These are phyloP conservation scores for Automeris io DNA, from an alignment of 2,888 invertebrate genomes.

Conservation along the genomic window DNA sequence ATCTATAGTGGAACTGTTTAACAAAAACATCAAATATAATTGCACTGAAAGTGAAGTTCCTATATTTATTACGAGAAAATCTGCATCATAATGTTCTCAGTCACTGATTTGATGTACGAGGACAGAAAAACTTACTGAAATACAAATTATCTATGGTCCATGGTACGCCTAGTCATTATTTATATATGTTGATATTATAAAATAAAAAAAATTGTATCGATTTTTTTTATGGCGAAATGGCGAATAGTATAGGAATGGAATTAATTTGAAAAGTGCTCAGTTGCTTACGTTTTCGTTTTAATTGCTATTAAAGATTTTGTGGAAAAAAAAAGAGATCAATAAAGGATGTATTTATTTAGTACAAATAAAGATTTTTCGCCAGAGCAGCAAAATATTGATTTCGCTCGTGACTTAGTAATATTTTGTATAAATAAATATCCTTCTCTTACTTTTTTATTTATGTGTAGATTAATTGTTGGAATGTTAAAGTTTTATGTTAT, in stretches of 20 bases:
- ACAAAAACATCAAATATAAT: slow-evolving; percentile 39
- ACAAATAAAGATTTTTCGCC: slow-evolving; percentile 43
- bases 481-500: slow-evolving; percentile 52
- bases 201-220: slow-evolving; percentile 31
- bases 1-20: slow-evolving; percentile 15
- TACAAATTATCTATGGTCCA: slow-evolving; percentile 58
- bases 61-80: slow-evolving; percentile 56
- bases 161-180: slow-evolving; percentile 73
- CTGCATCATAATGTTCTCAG: slow-evolving; percentile 15
- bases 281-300: not conserved
- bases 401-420: slow-evolving; percentile 50
- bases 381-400: slow-evolving; percentile 47
- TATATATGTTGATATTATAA: slow-evolving; percentile 56
- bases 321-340: slow-evolving; percentile 25
- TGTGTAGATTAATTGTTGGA: slow-evolving; percentile 55
- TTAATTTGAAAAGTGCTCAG: slow-evolving; percentile 4
- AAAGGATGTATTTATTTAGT: slow-evolving; percentile 43
- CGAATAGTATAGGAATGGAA: slow-evolving; percentile 6
- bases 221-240: not conserved
- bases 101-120: slow-evolving; percentile 12
- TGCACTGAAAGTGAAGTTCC: slow-evolving; percentile 71
- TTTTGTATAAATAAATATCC: slow-evolving; percentile 44
- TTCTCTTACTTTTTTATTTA: slow-evolving; percentile 45
- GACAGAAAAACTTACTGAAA: slow-evolving; percentile 21
- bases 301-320: slow-evolving; percentile 14